A percentile compares a stretch with the other conserved stretches of the same genome.
These are phyloP conservation scores for Gadopsis marmoratus DNA, from an alignment of 2,797 vertebrate species.

Conservation along the genomic window DNA sequence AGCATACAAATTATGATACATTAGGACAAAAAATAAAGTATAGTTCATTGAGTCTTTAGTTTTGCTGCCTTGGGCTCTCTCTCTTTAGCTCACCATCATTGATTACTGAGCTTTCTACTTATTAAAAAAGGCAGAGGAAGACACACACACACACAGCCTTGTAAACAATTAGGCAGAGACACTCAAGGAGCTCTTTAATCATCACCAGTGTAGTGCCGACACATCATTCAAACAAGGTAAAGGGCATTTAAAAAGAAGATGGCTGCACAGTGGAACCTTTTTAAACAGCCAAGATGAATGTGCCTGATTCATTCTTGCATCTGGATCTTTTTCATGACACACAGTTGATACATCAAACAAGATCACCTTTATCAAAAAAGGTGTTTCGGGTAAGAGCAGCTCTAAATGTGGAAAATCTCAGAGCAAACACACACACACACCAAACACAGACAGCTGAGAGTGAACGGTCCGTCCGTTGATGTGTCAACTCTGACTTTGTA, in stretches of 20 bases:
- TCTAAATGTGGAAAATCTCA: conserved; percentile 21
- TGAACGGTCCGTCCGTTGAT: conserved; percentile 68
- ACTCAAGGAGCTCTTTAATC: background rate
- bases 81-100: conserved; percentile 3
- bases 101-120: conserved; percentile 32
- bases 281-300: background rate
- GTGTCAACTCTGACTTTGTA: conserved; percentile 65
- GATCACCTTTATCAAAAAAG: conserved; percentile 43
- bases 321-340: background rate
- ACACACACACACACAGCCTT: background rate
- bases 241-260: background rate
- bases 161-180: conserved; percentile 27
- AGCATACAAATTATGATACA: background rate
- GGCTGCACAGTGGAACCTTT: background rate
- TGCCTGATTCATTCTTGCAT: background rate
- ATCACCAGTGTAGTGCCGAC: background rate
- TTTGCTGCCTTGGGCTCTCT: background rate
- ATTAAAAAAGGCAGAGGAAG: conserved; percentile 11
- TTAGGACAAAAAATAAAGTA: background rate
- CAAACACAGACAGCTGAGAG: conserved; percentile 53
- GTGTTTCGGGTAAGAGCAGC: conserved; percentile 56
- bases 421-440: background rate
- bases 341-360: conserved; percentile 49
- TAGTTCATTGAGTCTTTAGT: background rate
- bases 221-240: conserved; percentile 34